Conservation (phyloP, 2,113 vertebrate genomes). For the Azemiops feae region DNA sequence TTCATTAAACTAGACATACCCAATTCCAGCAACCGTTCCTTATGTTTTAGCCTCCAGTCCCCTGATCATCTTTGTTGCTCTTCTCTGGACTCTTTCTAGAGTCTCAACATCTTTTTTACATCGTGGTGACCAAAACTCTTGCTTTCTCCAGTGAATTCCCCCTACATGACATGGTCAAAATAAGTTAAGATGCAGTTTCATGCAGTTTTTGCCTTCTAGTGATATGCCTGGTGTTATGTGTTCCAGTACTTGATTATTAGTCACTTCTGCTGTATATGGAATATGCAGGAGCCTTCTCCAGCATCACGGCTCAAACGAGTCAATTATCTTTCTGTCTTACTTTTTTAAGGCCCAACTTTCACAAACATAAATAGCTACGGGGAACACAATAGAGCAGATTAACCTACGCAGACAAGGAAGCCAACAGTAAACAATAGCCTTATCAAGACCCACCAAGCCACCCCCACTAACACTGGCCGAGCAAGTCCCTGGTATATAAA, state of each 20-base stretch:
- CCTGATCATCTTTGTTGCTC: too few relatives aligned
- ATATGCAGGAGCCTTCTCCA: background rate
- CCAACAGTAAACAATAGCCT: background rate
- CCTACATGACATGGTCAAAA: background rate
- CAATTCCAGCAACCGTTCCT: too few relatives aligned
- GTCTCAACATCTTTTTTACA: too few relatives aligned
- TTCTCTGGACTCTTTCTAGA: too few relatives aligned
- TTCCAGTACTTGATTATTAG: background rate
- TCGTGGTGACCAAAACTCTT: background rate
- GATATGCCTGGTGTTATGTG: background rate
- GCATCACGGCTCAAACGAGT: background rate
- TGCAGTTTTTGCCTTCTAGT: too few relatives aligned
- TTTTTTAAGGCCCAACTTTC: background rate
- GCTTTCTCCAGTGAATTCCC: background rate
- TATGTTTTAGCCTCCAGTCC: too few relatives aligned
- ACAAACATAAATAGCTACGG: background rate
- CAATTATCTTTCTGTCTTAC: background rate
- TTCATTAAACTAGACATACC: too few relatives aligned
- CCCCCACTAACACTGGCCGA: background rate
- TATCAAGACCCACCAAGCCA: background rate
- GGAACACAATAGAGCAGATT: background rate
- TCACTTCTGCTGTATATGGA: background rate
- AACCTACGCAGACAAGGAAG: background rate
- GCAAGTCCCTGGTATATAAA: background rate
- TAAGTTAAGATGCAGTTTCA: background rate